phyloP scores from a whole-genome alignment of 2,113 vertebrate species.

The Cichladusa arquata region DNA sequence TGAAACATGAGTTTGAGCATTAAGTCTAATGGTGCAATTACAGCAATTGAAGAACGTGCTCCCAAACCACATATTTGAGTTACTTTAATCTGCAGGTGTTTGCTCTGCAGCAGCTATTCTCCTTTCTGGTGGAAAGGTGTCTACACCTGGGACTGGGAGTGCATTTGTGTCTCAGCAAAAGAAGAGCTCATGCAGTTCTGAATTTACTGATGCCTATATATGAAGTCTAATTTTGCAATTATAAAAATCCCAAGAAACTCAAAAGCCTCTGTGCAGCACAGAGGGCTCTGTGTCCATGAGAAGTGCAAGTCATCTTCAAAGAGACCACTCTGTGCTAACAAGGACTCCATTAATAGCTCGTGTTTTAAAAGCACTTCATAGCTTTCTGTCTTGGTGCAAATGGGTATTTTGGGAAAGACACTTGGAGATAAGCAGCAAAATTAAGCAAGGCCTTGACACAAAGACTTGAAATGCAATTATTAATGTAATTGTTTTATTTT shows the following conservation, averaged over 20 bases:
- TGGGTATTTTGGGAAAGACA: background rate
- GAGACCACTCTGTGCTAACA: background rate
- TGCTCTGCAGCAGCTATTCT: background rate
- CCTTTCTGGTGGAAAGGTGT: background rate
- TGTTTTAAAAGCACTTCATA: background rate
- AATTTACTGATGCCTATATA: background rate
- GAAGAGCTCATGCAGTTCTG: background rate
- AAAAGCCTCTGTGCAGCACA: background rate
- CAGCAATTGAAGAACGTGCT: background rate
- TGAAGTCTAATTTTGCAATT: background rate
- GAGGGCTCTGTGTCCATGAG: background rate
- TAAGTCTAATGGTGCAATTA: background rate
- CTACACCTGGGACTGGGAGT: background rate
- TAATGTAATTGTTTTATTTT: conserved; percentile 43
- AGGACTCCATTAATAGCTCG: background rate
- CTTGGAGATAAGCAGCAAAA: conserved; percentile 14
- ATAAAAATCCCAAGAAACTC: background rate
- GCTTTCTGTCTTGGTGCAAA: background rate
- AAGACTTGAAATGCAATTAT: conserved; percentile 23
- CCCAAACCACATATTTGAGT: background rate
- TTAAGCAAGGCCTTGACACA: background rate
- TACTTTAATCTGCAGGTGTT: background rate
- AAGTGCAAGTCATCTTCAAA: conserved; percentile 21
- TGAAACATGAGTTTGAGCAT: background rate
- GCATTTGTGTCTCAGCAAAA: background rate